Evolutionary conservation across 2,888 invertebrate species (phyloP).

Genomic region (Drosophila mimica): DNA sequence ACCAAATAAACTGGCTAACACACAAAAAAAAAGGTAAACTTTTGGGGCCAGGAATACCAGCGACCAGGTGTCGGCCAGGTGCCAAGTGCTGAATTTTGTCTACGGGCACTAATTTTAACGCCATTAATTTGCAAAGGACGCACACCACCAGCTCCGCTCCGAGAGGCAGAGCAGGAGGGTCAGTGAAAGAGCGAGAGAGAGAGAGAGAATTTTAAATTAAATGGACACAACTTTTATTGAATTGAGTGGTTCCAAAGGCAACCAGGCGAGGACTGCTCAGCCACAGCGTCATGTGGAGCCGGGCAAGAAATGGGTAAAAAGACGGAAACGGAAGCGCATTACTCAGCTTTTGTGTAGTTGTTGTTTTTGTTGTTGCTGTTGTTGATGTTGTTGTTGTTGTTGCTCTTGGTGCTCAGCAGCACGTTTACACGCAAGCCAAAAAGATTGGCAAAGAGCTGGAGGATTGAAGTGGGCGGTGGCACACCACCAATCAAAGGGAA

Average conservation of each 20-base stretch:
- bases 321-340: conserved; percentile 73
- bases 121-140: conserved; percentile 71
- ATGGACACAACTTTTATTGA: conserved; percentile 82
- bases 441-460: conserved; percentile 18
- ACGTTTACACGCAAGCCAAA: conserved; percentile 71
- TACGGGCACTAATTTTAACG: conserved; percentile 69
- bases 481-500: conserved; percentile 64
- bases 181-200: neutral
- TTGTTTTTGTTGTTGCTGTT: conserved; percentile 3
- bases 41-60: conserved; percentile 24
- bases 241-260: conserved; percentile 58
- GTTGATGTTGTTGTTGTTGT: conserved; percentile 14
- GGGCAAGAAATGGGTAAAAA: conserved; percentile 38
- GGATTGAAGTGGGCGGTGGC: conserved; percentile 8
- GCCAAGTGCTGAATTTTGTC: conserved; percentile 46
- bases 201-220: conserved; percentile 76
- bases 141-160: conserved; percentile 4
- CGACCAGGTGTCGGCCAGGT: conserved; percentile 13
- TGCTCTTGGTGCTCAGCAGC: conserved; percentile 35
- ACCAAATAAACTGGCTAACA: conserved; percentile 66
- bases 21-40: conserved; percentile 49
- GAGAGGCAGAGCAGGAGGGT: too few relatives aligned
- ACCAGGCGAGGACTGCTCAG: conserved; percentile 14
- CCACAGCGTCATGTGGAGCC: conserved; percentile 28
- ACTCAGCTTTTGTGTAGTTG: conserved; percentile 48